Evolutionary conservation across 37 sponge, comb jelly and placozoan genomes (phyloP), one percentile per base, ranked within the genome.

Genomic region (Beroe forskalii): DNA sequence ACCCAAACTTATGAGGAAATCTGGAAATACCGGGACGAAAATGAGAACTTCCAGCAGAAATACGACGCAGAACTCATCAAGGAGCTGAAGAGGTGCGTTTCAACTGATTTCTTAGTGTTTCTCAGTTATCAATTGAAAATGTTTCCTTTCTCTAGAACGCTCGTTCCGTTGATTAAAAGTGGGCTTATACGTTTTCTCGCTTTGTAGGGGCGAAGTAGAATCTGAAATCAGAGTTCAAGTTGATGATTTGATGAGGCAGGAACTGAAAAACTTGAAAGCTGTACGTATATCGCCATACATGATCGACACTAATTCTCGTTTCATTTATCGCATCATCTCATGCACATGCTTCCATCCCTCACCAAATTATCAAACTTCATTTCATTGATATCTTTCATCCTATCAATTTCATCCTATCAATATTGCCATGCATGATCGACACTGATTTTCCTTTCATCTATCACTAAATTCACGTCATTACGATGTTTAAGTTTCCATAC

Each of bases 201-300:
- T 35, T 19, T 67, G 28, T 41, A 97, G 99, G 62, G 62, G 92
- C 24, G 99, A 98, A 76, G 40, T 98, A 17, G 99, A 98, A 67
- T 92, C 61, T 39, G 99, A 98, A 90, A 93, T 96, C 23, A 90
- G 99, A 93, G 76, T 94, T 33, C 95, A 95, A 32, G 99, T 98
- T 20, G 99, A 98, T 90, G 94, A 94, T 37, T 86, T 98, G 72
- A 98, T 98, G 99, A 92, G 96, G 92, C 97, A 98, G 89, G 99
- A 98, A 66, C 93, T 98, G 69, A 96, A 96, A 91, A 98, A 98
- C 42, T 91, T 98, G 30, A 98, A 98, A 93, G 76, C 96, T 67
- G 98, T 96, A 76, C 48, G 92, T 89, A 24, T 32, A 69, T 14
- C 19, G 4, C 25, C n/a, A n/a, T n/a, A n/a, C n/a, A n/a, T n/a